Evolutionary conservation across 2,888 invertebrate genomes (phyloP).

Genomic region (Cephus rjabovi): DNA sequence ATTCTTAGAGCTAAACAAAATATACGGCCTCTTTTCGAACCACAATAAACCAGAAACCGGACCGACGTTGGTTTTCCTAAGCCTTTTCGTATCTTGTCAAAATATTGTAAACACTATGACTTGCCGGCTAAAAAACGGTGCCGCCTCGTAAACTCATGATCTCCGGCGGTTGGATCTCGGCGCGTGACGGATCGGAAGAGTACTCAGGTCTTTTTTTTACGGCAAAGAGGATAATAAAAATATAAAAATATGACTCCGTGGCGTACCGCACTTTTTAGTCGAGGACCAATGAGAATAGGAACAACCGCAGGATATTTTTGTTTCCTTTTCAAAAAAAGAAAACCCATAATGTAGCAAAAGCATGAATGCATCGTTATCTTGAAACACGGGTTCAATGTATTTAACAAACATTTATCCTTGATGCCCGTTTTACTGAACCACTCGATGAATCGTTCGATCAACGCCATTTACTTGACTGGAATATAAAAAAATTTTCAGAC

Average conservation of each 20-base stretch:
- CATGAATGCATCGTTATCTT: no score
- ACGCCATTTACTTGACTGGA: no score
- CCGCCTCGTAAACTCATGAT: conserved; percentile 46
- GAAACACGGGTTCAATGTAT: no score
- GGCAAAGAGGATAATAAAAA: conserved; percentile 19
- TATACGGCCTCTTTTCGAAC: conserved; percentile 16
- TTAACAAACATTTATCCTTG: no score
- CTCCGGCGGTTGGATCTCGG: conserved; percentile 22
- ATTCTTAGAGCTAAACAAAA: conserved; percentile 10
- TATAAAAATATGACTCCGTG: conserved; percentile 10
- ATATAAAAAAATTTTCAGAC: no score
- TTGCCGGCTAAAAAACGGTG: conserved; percentile 32
- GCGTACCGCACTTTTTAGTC: no score
- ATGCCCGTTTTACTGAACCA: no score
- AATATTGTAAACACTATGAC: conserved; percentile 41
- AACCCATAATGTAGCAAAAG: no score
- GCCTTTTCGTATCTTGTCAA: conserved; percentile 34
- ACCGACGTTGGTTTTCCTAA: conserved; percentile 23
- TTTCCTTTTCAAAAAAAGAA: no score
- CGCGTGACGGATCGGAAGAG: conserved; percentile 6
- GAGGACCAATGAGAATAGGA: not conserved
- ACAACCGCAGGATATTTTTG: not conserved
- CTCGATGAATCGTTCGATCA: no score
- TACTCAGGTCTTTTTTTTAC: not conserved
- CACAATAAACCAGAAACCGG: conserved; percentile 14